Evolutionary conservation across 2,113 vertebrate species (phyloP).

Genomic region (Austrofundulus limnaeus): DNA sequence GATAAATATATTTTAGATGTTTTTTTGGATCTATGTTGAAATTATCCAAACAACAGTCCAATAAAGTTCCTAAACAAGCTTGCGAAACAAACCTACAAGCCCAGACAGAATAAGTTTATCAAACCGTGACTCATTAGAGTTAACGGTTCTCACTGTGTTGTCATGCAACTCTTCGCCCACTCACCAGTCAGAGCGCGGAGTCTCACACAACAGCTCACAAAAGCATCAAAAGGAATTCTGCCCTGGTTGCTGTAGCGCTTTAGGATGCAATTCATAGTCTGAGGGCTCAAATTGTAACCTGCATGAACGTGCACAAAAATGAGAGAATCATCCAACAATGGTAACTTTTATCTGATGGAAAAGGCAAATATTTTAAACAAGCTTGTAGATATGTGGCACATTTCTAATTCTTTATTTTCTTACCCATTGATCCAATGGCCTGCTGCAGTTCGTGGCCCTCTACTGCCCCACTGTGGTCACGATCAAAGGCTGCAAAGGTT

Average conservation of each 20-base stretch:
- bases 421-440: conserved; percentile 87
- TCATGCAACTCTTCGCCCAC: not conserved
- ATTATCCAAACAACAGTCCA: too few species aligned
- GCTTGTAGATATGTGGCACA: too few species aligned
- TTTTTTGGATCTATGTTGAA: too few species aligned
- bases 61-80: not conserved
- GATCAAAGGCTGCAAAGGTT: conserved; percentile 87
- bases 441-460: conserved; percentile 89
- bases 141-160: not conserved
- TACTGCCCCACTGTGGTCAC: conserved; percentile 86
- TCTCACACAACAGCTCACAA: conserved; percentile 89
- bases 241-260: conserved; percentile 85
- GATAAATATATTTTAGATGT: too few species aligned
- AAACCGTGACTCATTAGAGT: too few species aligned
- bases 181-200: conserved; percentile 89
- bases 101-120: too few species aligned
- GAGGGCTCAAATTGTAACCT: conserved; percentile 86
- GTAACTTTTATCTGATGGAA: too few species aligned
- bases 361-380: too few species aligned
- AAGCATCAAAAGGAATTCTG: conserved; percentile 91
- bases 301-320: not conserved
- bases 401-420: not conserved
- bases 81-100: not conserved
- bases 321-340: too few species aligned
- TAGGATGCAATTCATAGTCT: conserved; percentile 84